Percentiles rank a stretch among this genome's conserved stretches.
Evolutionary conservation across 2,888 invertebrate genomes (phyloP).

Genomic region (Drosophila setosimentum): DNA sequence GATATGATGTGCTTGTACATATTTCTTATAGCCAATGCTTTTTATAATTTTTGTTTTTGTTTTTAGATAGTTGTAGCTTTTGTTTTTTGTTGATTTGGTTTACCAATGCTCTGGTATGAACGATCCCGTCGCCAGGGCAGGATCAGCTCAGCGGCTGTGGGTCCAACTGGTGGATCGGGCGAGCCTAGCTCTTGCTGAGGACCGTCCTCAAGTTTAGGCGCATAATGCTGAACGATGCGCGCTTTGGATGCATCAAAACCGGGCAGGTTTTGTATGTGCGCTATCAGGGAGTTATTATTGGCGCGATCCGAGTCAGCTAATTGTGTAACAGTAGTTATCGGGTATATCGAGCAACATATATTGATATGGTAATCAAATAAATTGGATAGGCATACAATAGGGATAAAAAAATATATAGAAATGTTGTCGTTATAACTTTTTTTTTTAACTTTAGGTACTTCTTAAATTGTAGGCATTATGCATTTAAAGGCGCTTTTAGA

Average conservation of each 20-base stretch:
- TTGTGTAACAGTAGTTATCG: constrained; percentile 33
- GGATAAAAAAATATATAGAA: constrained; percentile 67
- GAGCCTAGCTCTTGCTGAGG: constrained; percentile 82
- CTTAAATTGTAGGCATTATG: constrained; percentile 22
- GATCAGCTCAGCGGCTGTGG: constrained; percentile 92
- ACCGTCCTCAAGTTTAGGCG: constrained; percentile 80
- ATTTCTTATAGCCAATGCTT: constrained; percentile 35
- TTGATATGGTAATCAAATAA: constrained; percentile 64
- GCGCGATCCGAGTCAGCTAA: constrained; percentile 86
- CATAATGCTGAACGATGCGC: constrained; percentile 89
- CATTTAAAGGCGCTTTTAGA: constrained; percentile 22
- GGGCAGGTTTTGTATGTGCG: constrained; percentile 89
- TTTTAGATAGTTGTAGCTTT: constrained; percentile 26
- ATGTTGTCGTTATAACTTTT: constrained; percentile 69
- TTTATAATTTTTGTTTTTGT: constrained; percentile 16
- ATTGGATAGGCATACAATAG: constrained; percentile 72
- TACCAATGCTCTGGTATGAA: constrained; percentile 91
- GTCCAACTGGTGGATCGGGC: constrained; percentile 86
- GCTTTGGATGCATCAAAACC: constrained; percentile 90
- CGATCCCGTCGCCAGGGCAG: constrained; percentile 94
- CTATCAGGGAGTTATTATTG: constrained; percentile 90
- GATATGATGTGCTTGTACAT: constrained; percentile 29
- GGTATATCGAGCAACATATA: constrained; percentile 54
- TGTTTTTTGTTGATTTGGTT: constrained; percentile 76
- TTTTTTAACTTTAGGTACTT: constrained; percentile 18